Conservation (phyloP, 2,113 vertebrate genomes). For the Hippoglossus stenolepis region DNA sequence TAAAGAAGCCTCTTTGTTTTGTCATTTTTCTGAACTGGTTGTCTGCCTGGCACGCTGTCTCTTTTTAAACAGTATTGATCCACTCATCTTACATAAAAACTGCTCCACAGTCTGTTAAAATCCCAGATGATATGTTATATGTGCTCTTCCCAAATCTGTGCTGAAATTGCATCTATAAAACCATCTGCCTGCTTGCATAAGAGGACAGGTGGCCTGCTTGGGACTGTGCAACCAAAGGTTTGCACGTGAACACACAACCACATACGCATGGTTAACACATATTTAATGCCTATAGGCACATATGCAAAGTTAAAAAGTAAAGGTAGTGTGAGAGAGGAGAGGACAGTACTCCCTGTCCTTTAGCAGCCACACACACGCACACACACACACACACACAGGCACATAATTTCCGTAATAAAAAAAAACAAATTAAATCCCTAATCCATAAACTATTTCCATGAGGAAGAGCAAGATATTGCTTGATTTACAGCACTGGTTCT, state of each 20-base stretch:
- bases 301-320: constrained; percentile 7
- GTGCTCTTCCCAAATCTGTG: constrained; percentile 45
- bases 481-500: constrained; percentile 1
- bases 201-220: constrained; percentile 71
- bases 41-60: not conserved
- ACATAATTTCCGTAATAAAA: not conserved
- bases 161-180: constrained; percentile 61
- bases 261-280: constrained; percentile 22
- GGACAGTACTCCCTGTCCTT: not conserved
- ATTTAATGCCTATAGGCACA: constrained; percentile 3
- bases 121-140: constrained; percentile 29
- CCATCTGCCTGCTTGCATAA: constrained; percentile 77
- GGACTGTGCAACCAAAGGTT: constrained; percentile 50
- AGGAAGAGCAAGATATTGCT: not conserved
- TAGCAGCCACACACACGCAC: not conserved
- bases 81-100: not conserved
- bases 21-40: constrained; percentile 19
- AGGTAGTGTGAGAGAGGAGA: not conserved
- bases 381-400: no score
- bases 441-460: not conserved
- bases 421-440: not conserved
- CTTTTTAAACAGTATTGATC: not conserved
- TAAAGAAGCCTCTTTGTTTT: constrained; percentile 30
- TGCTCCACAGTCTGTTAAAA: constrained; percentile 5
- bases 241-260: constrained; percentile 22